These are phyloP conservation scores for Sebastes baramenuke DNA, from an alignment of 2,797 vertebrate species.

Conservation along the genomic window DNA sequence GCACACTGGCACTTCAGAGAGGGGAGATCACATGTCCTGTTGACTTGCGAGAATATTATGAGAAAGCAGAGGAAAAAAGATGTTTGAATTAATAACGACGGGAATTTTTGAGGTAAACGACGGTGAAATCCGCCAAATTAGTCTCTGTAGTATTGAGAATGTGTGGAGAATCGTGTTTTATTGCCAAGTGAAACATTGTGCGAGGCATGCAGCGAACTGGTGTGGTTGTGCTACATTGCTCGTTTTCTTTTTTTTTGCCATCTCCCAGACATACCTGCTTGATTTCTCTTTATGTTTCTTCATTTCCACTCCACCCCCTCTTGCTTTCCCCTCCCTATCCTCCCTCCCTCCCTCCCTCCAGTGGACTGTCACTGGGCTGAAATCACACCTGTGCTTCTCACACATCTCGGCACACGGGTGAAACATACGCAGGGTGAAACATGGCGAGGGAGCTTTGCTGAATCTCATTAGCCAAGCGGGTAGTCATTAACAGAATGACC, in stretches of 20 bases:
- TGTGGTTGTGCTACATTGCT: constrained; percentile 27
- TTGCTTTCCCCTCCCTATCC: constrained; percentile 10
- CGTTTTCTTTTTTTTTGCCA: background rate
- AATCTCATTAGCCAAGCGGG: constrained; percentile 97
- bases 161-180: constrained; percentile 23
- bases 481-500: constrained; percentile 98
- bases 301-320: constrained; percentile 30
- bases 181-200: constrained; percentile 28
- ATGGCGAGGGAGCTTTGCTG: constrained; percentile 88
- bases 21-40: constrained; percentile 63
- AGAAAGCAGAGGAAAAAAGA: constrained; percentile 34
- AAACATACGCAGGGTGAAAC: constrained; percentile 82
- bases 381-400: constrained; percentile 80
- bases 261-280: constrained; percentile 31
- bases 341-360: constrained; percentile 40
- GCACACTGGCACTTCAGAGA: constrained; percentile 70
- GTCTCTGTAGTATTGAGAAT: constrained; percentile 56
- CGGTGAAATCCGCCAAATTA: constrained; percentile 61
- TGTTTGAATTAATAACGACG: constrained; percentile 52
- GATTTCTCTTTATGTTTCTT: constrained; percentile 59
- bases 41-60: constrained; percentile 54
- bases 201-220: constrained; percentile 36
- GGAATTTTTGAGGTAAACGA: constrained; percentile 57
- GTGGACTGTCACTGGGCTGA: constrained; percentile 76
- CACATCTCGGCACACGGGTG: constrained; percentile 81